A percentile compares a stretch with the other conserved stretches of the same genome.
These are phyloP conservation scores for Colius striatus DNA, from an alignment of 2,113 vertebrate species.

Conservation along the genomic window DNA sequence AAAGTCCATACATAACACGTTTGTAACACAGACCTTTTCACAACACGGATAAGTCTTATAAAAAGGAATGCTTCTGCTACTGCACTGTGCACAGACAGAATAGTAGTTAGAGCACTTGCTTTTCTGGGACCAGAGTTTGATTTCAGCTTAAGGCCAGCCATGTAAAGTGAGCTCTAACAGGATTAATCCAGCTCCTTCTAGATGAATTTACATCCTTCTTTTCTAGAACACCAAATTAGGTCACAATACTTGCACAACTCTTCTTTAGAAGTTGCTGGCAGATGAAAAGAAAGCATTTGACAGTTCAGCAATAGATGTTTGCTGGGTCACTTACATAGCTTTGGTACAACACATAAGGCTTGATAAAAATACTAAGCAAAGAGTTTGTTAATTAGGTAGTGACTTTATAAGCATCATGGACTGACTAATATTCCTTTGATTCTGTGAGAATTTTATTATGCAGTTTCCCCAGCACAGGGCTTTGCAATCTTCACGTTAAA, in stretches of 20 bases:
- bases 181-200: constrained; percentile 43
- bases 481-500: neutral
- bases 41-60: neutral
- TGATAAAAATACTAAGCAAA: neutral
- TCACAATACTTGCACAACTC: neutral
- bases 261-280: constrained; percentile 34
- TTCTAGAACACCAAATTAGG: constrained; percentile 47
- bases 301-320: constrained; percentile 18
- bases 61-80: neutral
- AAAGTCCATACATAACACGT: neutral
- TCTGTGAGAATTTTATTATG: neutral
- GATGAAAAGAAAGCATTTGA: constrained; percentile 11
- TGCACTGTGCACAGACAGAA: neutral
- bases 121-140: constrained; percentile 51
- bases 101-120: neutral
- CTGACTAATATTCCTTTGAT: neutral
- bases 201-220: constrained; percentile 38
- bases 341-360: neutral
- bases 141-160: constrained; percentile 21
- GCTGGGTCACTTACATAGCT: neutral
- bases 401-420: neutral
- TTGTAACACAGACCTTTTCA: neutral
- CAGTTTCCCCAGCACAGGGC: neutral
- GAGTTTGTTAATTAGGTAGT: neutral
- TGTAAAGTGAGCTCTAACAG: constrained; percentile 51